Evolutionary conservation across 2,888 invertebrate species (phyloP).

Genomic region (Cylloceria caligata): DNA sequence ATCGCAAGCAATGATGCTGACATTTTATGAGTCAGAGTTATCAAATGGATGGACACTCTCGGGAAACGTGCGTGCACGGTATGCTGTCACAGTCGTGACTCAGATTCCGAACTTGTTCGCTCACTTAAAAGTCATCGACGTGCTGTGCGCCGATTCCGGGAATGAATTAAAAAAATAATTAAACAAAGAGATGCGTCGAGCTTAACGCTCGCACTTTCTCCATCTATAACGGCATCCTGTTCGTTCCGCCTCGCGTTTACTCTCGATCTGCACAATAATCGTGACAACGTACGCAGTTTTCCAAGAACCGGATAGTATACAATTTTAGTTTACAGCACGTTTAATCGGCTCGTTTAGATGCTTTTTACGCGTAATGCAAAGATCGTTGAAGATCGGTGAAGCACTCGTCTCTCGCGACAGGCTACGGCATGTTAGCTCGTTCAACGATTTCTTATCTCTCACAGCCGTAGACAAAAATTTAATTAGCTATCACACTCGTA

Average conservation of each 20-base stretch:
- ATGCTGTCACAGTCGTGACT: slow-evolving; percentile 33
- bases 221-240: slow-evolving; percentile 40
- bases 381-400: slow-evolving; percentile 2
- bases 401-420: neutral
- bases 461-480: slow-evolving; percentile 9
- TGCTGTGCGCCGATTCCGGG: slow-evolving; percentile 51
- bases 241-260: slow-evolving; percentile 17
- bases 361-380: neutral
- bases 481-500: slow-evolving; percentile 27
- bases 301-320: slow-evolving; percentile 1
- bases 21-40: slow-evolving; percentile 70
- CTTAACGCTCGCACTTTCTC: slow-evolving; percentile 58
- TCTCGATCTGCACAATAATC: slow-evolving; percentile 8
- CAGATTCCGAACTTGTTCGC: slow-evolving; percentile 62
- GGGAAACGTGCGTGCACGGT: slow-evolving; percentile 19
- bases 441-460: neutral
- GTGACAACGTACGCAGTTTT: neutral
- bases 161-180: slow-evolving; percentile 61
- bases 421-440: no score
- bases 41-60: slow-evolving; percentile 67
- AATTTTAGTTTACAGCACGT: neutral
- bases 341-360: neutral
- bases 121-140: slow-evolving; percentile 68
- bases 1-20: slow-evolving; percentile 73
- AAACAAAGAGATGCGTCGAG: slow-evolving; percentile 53